A percentile compares a stretch with the other conserved stretches of the same genome.
These are phyloP conservation scores for Cyclargus thomasi DNA, from an alignment of 1,140 invertebrate genomes.

Conservation along the genomic window DNA sequence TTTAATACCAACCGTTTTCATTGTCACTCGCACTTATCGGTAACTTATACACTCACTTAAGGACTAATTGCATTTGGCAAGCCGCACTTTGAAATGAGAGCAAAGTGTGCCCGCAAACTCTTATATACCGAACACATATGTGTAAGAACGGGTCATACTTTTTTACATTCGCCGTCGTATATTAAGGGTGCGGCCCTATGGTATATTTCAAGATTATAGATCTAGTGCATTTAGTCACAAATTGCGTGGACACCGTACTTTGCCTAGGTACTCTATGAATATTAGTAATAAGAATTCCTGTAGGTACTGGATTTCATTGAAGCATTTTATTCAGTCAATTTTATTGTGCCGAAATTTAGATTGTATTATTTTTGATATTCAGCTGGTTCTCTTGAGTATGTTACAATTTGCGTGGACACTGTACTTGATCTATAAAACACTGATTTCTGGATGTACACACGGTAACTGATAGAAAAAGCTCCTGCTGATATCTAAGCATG, in stretches of 20 bases:
- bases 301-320: no score
- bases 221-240: conserved; percentile 12
- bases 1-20: conserved; percentile 29
- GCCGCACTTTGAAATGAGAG: conserved; percentile 71
- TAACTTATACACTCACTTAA: conserved; percentile 17
- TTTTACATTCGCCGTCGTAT: conserved; percentile 66
- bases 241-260: not conserved
- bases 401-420: no score
- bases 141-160: conserved; percentile 73
- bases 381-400: no score
- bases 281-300: no score
- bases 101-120: conserved; percentile 62
- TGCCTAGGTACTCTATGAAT: no score
- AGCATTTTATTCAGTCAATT: no score
- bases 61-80: conserved; percentile 62
- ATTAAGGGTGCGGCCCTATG: conserved; percentile 54
- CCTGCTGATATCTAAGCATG: no score
- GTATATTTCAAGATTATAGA: conserved; percentile 22
- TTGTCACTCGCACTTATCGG: conserved; percentile 20
- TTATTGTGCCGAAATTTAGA: no score
- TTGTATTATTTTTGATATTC: no score
- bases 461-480: no score
- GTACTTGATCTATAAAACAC: no score
- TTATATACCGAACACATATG: conserved; percentile 73
- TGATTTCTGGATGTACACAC: no score